Conservation (phyloP, 2,113 vertebrate species). For the Phyllostomus discolor region DNA sequence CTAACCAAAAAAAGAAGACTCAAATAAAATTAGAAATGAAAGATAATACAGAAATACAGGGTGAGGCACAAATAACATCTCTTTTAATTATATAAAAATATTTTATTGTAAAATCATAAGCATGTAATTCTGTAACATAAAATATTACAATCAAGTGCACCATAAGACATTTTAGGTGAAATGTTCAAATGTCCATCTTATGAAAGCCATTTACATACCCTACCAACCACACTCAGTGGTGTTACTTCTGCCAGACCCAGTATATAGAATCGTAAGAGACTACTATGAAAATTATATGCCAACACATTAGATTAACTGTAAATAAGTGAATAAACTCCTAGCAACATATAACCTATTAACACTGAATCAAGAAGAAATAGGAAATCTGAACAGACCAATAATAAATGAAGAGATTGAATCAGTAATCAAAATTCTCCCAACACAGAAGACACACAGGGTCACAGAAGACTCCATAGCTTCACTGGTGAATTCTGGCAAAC, state of each 20-base stretch:
- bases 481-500: neutral
- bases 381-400: neutral
- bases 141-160: too few species aligned
- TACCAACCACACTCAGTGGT: too few species aligned
- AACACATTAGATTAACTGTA: neutral
- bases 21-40: neutral
- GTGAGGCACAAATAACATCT: too few species aligned
- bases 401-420: neutral
- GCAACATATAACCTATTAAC: neutral
- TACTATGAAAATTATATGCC: neutral
- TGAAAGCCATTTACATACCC: too few species aligned
- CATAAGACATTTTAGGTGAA: too few species aligned
- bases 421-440: neutral
- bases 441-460: neutral
- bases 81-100: too few species aligned
- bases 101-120: too few species aligned
- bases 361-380: neutral
- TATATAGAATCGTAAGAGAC: neutral
- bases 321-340: neutral
- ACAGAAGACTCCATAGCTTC: neutral
- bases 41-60: neutral
- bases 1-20: neutral
- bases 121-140: too few species aligned
- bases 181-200: too few species aligned
- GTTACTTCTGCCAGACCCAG: too few species aligned